These are phyloP conservation scores for Melieria omissa DNA, from an alignment of 2,888 invertebrate species.

Conservation along the genomic window DNA sequence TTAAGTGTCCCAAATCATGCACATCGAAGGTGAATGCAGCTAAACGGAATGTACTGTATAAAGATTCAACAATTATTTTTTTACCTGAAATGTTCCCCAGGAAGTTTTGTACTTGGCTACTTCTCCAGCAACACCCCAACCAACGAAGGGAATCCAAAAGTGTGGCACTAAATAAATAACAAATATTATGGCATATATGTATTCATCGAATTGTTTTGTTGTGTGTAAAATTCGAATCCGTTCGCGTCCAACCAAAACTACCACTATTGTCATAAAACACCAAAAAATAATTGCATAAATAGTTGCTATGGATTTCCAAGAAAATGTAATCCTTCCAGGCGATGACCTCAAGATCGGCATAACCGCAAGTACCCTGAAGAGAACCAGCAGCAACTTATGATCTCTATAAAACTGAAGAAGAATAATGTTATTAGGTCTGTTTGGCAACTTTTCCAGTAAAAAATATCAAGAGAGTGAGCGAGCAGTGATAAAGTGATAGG, in stretches of 20 bases:
- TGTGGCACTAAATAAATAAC: conserved; percentile 76
- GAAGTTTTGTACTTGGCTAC: conserved; percentile 77
- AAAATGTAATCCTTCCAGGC: conserved; percentile 72
- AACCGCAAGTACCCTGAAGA: conserved; percentile 74
- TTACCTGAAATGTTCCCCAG: conserved; percentile 76
- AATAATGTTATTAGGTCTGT: no score
- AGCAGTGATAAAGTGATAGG: no score
- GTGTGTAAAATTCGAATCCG: conserved; percentile 72
- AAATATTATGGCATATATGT: conserved; percentile 76
- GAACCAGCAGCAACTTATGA: conserved; percentile 73
- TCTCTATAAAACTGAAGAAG: conserved; percentile 71
- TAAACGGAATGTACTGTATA: no score
- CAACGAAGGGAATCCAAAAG: conserved; percentile 76
- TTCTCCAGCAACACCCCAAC: conserved; percentile 77
- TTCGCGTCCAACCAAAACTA: conserved; percentile 73
- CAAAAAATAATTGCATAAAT: conserved; percentile 76
- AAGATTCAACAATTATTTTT: neutral
- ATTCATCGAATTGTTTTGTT: conserved; percentile 75
- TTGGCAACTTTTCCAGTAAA: no score
- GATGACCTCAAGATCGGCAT: conserved; percentile 74
- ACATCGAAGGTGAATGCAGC: no score
- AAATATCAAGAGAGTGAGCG: no score
- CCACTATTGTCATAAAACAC: conserved; percentile 70
- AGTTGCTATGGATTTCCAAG: conserved; percentile 74
- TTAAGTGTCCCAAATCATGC: no score